Conservation (phyloP, 2,113 vertebrate species). For the Piprites chloris region DNA sequence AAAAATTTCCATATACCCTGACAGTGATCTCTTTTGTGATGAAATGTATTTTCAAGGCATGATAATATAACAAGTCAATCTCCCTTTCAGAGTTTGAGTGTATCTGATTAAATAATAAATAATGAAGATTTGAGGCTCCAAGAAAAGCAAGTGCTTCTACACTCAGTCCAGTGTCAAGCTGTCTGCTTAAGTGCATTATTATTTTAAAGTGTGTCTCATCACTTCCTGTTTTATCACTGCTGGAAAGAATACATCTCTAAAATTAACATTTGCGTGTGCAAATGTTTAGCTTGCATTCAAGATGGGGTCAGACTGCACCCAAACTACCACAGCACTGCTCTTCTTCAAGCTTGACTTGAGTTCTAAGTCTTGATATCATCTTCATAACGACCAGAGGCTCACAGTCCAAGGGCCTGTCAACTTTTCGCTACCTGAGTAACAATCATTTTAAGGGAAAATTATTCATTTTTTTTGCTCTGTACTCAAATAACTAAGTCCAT, state of each 20-base stretch:
- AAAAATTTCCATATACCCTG: background rate
- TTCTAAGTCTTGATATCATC: background rate
- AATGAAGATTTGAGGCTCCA: background rate
- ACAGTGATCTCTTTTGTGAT: background rate
- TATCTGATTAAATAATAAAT: background rate
- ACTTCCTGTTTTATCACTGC: background rate
- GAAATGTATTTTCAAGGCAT: background rate
- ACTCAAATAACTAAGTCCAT: background rate
- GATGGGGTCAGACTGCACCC: background rate
- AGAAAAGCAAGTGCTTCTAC: background rate
- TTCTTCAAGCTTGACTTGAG: background rate
- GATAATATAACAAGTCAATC: background rate
- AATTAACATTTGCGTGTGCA: background rate
- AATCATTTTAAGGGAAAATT: background rate
- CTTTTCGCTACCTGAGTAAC: background rate
- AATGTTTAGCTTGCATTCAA: background rate
- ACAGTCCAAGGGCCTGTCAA: background rate
- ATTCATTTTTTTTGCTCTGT: background rate
- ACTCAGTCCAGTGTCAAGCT: background rate
- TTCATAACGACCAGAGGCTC: background rate
- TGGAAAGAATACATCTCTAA: background rate
- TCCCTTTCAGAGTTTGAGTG: background rate
- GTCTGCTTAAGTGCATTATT: background rate
- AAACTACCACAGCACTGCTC: background rate
- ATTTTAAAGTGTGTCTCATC: background rate